phyloP scores from a whole-genome alignment of 2,113 vertebrate genomes.

The Amblyornis subalaris region DNA sequence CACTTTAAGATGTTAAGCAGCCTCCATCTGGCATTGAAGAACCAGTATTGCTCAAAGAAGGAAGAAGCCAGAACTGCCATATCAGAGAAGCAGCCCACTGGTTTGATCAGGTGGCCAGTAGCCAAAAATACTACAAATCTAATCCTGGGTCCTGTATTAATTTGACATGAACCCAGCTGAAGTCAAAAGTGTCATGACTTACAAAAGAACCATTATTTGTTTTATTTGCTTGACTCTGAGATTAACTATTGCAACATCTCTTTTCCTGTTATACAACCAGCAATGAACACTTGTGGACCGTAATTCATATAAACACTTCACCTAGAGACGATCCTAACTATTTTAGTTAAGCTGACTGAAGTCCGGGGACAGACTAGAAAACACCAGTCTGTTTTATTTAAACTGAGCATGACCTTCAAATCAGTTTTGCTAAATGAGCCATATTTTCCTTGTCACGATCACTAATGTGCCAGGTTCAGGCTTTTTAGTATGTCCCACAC shows the following conservation, averaged over 20 bases:
- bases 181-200: background rate
- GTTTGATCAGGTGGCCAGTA: background rate
- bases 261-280: background rate
- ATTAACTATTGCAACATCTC: conserved; percentile 23
- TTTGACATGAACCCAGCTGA: background rate
- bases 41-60: background rate
- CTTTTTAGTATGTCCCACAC: background rate
- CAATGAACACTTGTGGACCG: background rate
- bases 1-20: background rate
- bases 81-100: background rate
- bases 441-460: background rate
- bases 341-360: background rate
- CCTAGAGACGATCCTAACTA: background rate
- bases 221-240: conserved; percentile 20
- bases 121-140: background rate
- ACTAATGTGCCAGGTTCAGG: background rate
- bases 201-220: background rate
- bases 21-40: background rate
- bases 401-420: conserved; percentile 17
- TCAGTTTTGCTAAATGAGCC: conserved; percentile 32
- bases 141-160: background rate
- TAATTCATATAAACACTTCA: background rate
- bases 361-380: background rate
- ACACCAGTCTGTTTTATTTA: background rate
- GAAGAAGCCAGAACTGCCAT: background rate